These are phyloP conservation scores for Caenorhabditis japonica DNA, from an alignment of 2,888 invertebrate genomes.

Conservation along the genomic window DNA sequence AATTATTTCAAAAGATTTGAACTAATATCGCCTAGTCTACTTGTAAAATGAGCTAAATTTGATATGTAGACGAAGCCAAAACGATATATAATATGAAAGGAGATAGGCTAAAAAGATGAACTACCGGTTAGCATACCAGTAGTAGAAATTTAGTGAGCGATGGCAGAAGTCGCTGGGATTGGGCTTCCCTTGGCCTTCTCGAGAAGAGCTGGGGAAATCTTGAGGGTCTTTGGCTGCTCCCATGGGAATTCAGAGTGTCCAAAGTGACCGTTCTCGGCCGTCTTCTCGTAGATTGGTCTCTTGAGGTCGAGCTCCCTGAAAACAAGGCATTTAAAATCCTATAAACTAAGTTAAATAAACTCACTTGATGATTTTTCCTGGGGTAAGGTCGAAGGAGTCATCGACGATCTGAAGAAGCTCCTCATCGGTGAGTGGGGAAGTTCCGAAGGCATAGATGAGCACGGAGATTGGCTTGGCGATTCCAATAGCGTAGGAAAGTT, in stretches of 20 bases:
- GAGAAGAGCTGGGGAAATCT: slow-evolving; percentile 62
- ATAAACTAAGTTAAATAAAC: slow-evolving; percentile 76
- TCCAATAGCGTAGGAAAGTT: slow-evolving; percentile 90
- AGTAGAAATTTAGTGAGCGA: slow-evolving; percentile 64
- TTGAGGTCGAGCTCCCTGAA: slow-evolving; percentile 81
- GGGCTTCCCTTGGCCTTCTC: slow-evolving; percentile 54
- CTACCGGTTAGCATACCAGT: no score
- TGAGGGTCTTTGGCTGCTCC: slow-evolving; percentile 91
- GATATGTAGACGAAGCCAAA: no score
- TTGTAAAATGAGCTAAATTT: no score
- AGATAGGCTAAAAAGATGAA: no score
- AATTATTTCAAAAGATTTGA: no score
- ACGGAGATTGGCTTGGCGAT: slow-evolving; percentile 96
- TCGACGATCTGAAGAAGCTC: slow-evolving; percentile 88
- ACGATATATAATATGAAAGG: no score
- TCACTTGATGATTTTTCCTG: slow-evolving; percentile 97
- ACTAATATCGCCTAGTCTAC: no score
- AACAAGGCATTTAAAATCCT: neutral
- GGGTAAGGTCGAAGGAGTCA: slow-evolving; percentile 95
- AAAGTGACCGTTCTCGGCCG: slow-evolving; percentile 98
- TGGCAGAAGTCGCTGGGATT: slow-evolving; percentile 46
- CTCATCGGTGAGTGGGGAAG: slow-evolving; percentile 86
- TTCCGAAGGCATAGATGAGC: slow-evolving; percentile 96
- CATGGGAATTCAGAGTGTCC: slow-evolving; percentile 95
- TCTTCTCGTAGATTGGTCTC: slow-evolving; percentile 95